Conservation (phyloP, 2,888 invertebrate species). For the Agrilus mali region DNA sequence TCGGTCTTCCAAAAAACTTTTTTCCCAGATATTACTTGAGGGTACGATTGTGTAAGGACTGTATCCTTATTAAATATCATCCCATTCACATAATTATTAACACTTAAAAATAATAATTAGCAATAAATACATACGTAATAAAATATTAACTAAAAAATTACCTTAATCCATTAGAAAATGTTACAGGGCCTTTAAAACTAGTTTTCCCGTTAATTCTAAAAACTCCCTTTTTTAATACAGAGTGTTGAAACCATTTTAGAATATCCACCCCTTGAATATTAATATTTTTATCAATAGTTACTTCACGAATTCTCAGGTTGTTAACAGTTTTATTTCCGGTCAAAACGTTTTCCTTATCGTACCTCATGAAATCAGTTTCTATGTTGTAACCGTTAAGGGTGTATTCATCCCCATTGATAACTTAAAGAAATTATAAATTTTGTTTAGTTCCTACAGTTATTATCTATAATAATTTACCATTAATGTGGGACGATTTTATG, state of each 20-base stretch:
- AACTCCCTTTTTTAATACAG: constrained; percentile 30
- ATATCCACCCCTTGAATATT: constrained; percentile 36
- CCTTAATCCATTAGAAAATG: constrained; percentile 31
- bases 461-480: constrained; percentile 17
- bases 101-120: constrained; percentile 16
- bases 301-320: constrained; percentile 28
- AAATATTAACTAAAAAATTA: constrained; percentile 17
- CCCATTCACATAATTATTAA: constrained; percentile 27
- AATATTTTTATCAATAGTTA: constrained; percentile 25
- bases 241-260: constrained; percentile 33
- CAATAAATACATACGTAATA: neutral
- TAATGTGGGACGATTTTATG: constrained; percentile 18
- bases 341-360: constrained; percentile 32
- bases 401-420: constrained; percentile 21
- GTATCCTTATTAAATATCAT: constrained; percentile 24
- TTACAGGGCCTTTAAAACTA: constrained; percentile 29
- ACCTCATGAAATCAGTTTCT: constrained; percentile 37
- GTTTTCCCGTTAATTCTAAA: constrained; percentile 36
- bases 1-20: constrained; percentile 22
- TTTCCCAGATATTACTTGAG: constrained; percentile 31
- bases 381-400: constrained; percentile 40
- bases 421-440: constrained; percentile 8
- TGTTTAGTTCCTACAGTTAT: neutral
- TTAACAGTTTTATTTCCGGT: constrained; percentile 33
- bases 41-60: constrained; percentile 26